Evolutionary conservation across 2,113 vertebrate species (phyloP).

Genomic region (Echinops telfairi): DNA sequence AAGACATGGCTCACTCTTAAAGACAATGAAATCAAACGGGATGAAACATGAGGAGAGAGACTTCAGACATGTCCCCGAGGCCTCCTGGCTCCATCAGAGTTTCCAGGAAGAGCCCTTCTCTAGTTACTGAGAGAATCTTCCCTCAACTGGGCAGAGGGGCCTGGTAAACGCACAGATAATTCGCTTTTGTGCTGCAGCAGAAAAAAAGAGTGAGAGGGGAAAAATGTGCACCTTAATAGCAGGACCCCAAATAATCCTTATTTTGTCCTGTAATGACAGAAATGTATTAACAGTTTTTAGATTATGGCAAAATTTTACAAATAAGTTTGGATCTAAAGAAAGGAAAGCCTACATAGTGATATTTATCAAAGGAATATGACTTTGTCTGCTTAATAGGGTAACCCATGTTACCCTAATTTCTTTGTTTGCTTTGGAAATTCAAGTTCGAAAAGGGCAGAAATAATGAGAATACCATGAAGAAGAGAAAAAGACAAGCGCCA

Average conservation of each 20-base stretch:
- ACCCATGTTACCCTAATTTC: not conserved
- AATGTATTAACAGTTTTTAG: not conserved
- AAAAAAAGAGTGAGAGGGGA: constrained; percentile 49
- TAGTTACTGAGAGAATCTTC: constrained; percentile 47
- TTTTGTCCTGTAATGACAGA: not conserved
- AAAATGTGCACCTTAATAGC: constrained; percentile 13
- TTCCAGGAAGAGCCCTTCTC: constrained; percentile 56
- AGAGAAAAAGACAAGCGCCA: constrained; percentile 34
- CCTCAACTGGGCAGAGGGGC: constrained; percentile 22
- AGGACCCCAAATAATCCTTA: constrained; percentile 33
- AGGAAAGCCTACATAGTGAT: not conserved
- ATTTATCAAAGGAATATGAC: not conserved
- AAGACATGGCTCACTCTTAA: constrained; percentile 51
- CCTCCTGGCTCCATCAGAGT: constrained; percentile 52
- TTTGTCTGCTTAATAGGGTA: not conserved
- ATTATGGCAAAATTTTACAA: constrained; percentile 8
- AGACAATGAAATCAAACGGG: constrained; percentile 69
- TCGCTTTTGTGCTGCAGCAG: constrained; percentile 59
- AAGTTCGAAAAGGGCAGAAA: constrained; percentile 24
- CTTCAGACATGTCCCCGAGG: constrained; percentile 40
- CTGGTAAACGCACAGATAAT: constrained; percentile 2
- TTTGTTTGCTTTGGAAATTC: constrained; percentile 28
- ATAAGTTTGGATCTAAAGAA: constrained; percentile 37
- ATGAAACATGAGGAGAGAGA: constrained; percentile 67
- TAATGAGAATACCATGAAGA: constrained; percentile 28